Evolutionary conservation across 2,888 invertebrate species (phyloP), one percentile per base, ranked within the genome.

Genomic region (Polietes domitor): DNA sequence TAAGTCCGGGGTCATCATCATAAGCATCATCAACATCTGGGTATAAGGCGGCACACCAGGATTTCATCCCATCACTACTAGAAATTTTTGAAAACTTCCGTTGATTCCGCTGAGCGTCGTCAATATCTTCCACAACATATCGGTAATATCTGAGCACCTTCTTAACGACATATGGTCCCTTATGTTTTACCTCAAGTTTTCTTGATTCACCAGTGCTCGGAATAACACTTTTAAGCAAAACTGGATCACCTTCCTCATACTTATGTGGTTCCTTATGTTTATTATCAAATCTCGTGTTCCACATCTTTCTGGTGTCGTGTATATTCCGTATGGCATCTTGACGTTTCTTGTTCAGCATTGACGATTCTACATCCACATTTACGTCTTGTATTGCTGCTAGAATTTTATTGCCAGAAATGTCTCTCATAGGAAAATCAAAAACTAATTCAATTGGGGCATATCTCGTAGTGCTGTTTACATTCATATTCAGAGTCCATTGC

Each of bases 21-120:
- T 73, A 53, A 21, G 47, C 58, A 19, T 74, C 65, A 24, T 80
- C 71, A 21, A 80, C 21, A 24, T 71, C 76, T 2, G 76, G 80
- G 26, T 50, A 71, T 7, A 86, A 21, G 9, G 32, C 47, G 9
- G 32, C 47, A 50, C 82, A 80, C 82, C 80, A 84, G 0, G 82
- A 53, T 17, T 83, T 86, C 43, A 86, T n/a, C 26, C 81, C 81
- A 12, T 85, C 85, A 24, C 80, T 83, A 70, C 83, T 85, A 0
- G 61, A 72, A 1, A 83, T 32, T 10, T 80, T 83, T 41, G 73
- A 76, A 19, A 80, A 83, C 28, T 50, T 55, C 5, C 77, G 63
- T 15, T 78, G 72, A 3, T 71, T 77, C 4, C 61, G 61, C 15
- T 80, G 83, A 32, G 78, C 76, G 12, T 58, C 61, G 7, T 71